Base-by-base conservation (phyloP, 2,797 vertebrate species). In the Pangasius mekongensis region DNA sequence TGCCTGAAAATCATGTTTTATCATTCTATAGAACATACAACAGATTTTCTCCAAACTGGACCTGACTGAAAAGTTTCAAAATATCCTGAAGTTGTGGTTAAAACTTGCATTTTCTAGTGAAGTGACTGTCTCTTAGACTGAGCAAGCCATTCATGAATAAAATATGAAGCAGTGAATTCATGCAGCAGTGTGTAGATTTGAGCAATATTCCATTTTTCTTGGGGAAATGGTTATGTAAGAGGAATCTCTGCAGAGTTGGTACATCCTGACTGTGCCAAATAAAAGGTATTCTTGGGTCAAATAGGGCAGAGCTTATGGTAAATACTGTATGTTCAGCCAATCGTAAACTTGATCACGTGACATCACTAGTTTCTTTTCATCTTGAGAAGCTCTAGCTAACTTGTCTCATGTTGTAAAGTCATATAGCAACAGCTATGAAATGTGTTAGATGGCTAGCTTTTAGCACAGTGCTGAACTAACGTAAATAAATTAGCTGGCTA, bases 81-180 rank as follows among this genome's bases (percentile, higher is more conserved):
- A 66, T 80, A 64, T 78, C 85, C 43, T 13, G 24, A 36, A 33
- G 73, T 43, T 24, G 0, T 27, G 36, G n/a, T 18, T 11, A 66
- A 83, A 64, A 18, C 81, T 30, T n/a, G 78, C 3, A 2, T 39
- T 0, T 14, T 81, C 24, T 71, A 58, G 20, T 18, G 62, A 49
- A 67, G 64, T 49, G 47, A 13, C 20, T 24, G 54, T 52, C 52
- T 74, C n/a, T 36, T 66, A 13, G 24, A 39, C 43, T 49, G 18
- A 36, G 47, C 43, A 62, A 73, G 73, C 27, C 87, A 62, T 36
- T 82, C 85, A 83, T 82, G 67, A 89, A 86, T 86, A 82, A 86
- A 86, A 89, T 74, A 86, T 89, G 43, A 56, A 66, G 22, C 47
- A 47, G 58, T 24, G 64, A 74, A 54, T 52, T 60, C 66, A 86